A percentile compares a stretch with the other conserved stretches of the same genome.
These are phyloP conservation scores for Oryzias sinensis DNA, from an alignment of 2,797 vertebrate genomes.

Conservation along the genomic window DNA sequence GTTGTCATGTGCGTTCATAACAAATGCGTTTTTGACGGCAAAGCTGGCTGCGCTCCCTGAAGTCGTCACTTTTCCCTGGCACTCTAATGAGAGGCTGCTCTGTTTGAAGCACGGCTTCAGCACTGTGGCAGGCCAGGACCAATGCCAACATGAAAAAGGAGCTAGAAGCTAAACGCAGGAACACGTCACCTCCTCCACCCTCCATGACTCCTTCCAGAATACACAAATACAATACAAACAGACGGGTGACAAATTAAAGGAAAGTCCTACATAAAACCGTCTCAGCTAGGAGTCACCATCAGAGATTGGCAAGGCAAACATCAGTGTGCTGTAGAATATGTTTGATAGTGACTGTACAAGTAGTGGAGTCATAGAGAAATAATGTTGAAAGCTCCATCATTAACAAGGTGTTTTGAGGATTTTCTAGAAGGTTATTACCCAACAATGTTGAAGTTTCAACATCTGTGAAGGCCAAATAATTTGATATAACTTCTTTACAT, in stretches of 20 bases:
- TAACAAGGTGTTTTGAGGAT: too few relatives aligned
- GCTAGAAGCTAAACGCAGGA: conserved; percentile 12
- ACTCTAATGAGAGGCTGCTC: conserved; percentile 8
- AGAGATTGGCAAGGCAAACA: not conserved
- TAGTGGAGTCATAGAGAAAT: not conserved
- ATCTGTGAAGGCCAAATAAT: too few relatives aligned
- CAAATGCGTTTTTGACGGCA: conserved; percentile 31
- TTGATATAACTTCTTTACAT: too few relatives aligned
- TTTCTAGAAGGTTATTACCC: too few relatives aligned
- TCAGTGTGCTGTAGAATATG: not conserved
- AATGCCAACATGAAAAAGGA: conserved; percentile 18
- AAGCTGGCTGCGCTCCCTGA: conserved; percentile 30
- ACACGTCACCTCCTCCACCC: conserved; percentile 12
- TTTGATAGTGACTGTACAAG: not conserved
- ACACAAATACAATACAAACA: conserved; percentile 16
- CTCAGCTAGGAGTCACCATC: not conserved
- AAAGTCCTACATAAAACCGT: not conserved
- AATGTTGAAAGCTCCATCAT: not conserved
- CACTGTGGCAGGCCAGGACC: conserved; percentile 2
- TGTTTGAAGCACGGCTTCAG: conserved; percentile 22
- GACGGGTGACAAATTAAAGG: conserved; percentile 2
- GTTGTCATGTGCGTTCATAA: conserved; percentile 14
- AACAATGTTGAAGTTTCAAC: too few relatives aligned
- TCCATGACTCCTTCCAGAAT: conserved; percentile 6
- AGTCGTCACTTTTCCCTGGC: conserved; percentile 44